A percentile compares a stretch with the other conserved stretches of the same genome.
Evolutionary conservation across 1,140 invertebrate species (phyloP).

Genomic region (Mya arenaria): DNA sequence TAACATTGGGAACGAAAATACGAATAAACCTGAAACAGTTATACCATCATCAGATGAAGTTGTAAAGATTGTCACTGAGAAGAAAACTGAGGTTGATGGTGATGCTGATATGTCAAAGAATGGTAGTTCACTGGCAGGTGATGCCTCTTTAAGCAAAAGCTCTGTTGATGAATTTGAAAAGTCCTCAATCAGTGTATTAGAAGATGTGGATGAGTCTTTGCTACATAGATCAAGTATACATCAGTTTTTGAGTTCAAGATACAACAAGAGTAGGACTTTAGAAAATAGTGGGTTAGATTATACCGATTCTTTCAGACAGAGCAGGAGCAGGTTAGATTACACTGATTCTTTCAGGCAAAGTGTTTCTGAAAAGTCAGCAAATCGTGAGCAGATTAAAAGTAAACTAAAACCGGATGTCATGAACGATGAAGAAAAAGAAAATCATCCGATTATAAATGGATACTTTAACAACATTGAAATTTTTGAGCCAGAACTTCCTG

Average conservation of each 20-base stretch:
- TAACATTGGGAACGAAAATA: neutral
- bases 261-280: conserved; percentile 43
- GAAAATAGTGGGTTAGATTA: neutral
- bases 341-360: neutral
- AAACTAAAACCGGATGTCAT: too few species aligned
- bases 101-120: neutral
- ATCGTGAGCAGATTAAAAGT: too few species aligned
- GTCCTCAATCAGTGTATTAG: conserved; percentile 27
- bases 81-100: neutral
- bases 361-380: neutral
- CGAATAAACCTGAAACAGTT: neutral
- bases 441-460: neutral
- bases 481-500: conserved; percentile 3
- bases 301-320: neutral
- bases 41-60: neutral
- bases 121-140: too few species aligned
- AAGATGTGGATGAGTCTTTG: conserved; percentile 45
- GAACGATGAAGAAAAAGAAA: neutral
- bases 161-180: neutral
- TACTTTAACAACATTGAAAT: conserved; percentile 8
- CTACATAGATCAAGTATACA: conserved; percentile 45
- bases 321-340: neutral
- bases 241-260: conserved; percentile 50
- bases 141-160: neutral
- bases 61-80: neutral